These are phyloP conservation scores for Lampropteryx suffumata DNA, from an alignment of 2,888 invertebrate species.

Conservation along the genomic window DNA sequence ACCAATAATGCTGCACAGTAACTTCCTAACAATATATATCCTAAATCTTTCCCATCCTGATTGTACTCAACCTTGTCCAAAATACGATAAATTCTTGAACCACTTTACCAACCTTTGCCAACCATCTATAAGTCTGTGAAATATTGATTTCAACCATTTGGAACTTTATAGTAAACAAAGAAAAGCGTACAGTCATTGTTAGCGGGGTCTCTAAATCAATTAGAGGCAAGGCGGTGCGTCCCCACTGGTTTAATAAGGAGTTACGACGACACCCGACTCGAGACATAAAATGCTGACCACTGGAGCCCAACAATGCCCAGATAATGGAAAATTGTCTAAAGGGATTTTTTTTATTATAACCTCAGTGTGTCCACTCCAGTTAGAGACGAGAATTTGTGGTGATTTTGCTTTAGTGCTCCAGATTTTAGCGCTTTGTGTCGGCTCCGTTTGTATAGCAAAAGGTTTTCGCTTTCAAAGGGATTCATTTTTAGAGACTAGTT, in stretches of 20 bases:
- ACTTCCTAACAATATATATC: too few species aligned
- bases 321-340: slow-evolving; percentile 79
- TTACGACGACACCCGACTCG: slow-evolving; percentile 61
- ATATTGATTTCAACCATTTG: slow-evolving; percentile 33
- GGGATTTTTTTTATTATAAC: slow-evolving; percentile 75
- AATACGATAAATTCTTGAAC: not conserved
- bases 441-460: slow-evolving; percentile 24
- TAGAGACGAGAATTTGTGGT: slow-evolving; percentile 46
- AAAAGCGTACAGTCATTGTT: slow-evolving; percentile 54
- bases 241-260: slow-evolving; percentile 76
- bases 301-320: slow-evolving; percentile 66
- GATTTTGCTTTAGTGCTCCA: slow-evolving; percentile 62
- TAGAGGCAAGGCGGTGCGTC: slow-evolving; percentile 64
- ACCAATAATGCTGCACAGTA: too few species aligned
- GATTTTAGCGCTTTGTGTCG: slow-evolving; percentile 53
- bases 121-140: slow-evolving; percentile 1
- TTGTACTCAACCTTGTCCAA: not conserved
- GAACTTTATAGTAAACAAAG: slow-evolving; percentile 54
- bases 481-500: slow-evolving; percentile 9
- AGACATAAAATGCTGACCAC: slow-evolving; percentile 75
- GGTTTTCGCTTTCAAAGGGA: slow-evolving; percentile 17
- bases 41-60: too few species aligned
- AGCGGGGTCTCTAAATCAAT: slow-evolving; percentile 73
- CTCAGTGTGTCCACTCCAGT: slow-evolving; percentile 39
- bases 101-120: not conserved